Evolutionary conservation across 2,888 invertebrate genomes (phyloP).

Genomic region (Biston stratarius): DNA sequence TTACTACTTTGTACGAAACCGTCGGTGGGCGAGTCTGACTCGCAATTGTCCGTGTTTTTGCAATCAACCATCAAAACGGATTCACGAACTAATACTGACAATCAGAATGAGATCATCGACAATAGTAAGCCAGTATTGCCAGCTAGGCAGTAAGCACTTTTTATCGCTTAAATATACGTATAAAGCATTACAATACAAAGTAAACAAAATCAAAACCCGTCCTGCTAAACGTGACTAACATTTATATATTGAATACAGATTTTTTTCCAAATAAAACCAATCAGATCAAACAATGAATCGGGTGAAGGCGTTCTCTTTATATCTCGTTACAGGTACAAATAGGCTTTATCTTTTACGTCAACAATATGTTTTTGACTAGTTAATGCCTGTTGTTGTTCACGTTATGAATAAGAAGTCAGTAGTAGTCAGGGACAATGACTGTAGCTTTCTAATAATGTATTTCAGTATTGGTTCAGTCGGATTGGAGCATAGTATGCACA

Average conservation of each 20-base stretch:
- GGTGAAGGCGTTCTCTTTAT: not conserved
- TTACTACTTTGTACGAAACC: no score
- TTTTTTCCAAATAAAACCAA: conserved; percentile 1
- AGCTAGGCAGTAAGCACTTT: conserved; percentile 6
- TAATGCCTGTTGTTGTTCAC: no score
- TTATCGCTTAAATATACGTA: conserved; percentile 9
- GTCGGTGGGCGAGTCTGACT: no score
- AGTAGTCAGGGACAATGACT: no score
- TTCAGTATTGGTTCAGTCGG: no score
- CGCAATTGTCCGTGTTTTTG: not conserved
- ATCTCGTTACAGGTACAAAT: not conserved
- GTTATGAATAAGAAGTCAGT: no score
- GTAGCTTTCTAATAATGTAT: no score
- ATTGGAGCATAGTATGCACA: no score
- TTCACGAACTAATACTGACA: conserved; percentile 17
- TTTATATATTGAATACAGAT: not conserved
- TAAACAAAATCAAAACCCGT: conserved; percentile 16
- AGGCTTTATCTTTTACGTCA: not conserved
- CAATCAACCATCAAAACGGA: conserved; percentile 26
- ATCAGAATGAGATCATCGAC: conserved; percentile 35
- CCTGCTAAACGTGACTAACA: conserved; percentile 13
- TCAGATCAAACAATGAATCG: not conserved
- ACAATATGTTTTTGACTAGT: not conserved
- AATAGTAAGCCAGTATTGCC: no score
- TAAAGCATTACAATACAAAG: conserved; percentile 5